A percentile compares a stretch with the other conserved stretches of the same genome.
Conservation (phyloP, 2,113 vertebrate genomes). For the Perca flavescens region DNA sequence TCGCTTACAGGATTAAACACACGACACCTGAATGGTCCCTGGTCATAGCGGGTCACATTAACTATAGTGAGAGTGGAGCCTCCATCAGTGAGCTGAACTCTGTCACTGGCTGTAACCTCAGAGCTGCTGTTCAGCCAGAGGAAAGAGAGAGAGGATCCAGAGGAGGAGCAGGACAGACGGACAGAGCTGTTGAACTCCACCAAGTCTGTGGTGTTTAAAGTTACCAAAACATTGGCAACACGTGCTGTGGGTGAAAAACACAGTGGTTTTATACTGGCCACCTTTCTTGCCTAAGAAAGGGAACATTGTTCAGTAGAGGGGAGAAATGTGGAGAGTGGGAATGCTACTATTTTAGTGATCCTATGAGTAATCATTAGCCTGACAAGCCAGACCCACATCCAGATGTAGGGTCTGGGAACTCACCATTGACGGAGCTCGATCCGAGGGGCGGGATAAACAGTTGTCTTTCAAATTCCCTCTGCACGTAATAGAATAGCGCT, state of each 20-base stretch:
- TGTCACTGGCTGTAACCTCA: constrained; percentile 55
- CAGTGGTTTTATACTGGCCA: too few relatives aligned
- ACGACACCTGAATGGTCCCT: constrained; percentile 36
- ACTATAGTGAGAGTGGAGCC: constrained; percentile 49
- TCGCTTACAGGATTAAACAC: constrained; percentile 43
- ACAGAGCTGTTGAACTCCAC: constrained; percentile 53
- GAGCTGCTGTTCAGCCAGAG: constrained; percentile 68
- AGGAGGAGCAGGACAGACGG: constrained; percentile 55
- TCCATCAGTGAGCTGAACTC: constrained; percentile 61
- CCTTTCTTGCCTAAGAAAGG: too few relatives aligned
- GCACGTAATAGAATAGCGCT: too few relatives aligned
- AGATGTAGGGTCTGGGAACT: too few relatives aligned
- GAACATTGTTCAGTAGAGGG: too few relatives aligned
- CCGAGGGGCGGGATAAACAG: too few relatives aligned
- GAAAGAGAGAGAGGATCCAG: constrained; percentile 56
- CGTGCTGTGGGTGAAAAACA: constrained; percentile 35
- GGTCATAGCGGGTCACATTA: constrained; percentile 58
- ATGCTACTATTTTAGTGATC: too few relatives aligned
- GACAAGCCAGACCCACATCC: too few relatives aligned
- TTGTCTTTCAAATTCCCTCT: too few relatives aligned
- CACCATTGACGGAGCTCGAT: too few relatives aligned
- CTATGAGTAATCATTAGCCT: too few relatives aligned
- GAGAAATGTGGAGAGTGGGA: too few relatives aligned
- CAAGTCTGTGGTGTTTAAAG: constrained; percentile 11
- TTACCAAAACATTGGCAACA: constrained; percentile 31